phyloP scores from a whole-genome alignment of 2,113 vertebrate genomes.

The Rousettus leschenaultii region DNA sequence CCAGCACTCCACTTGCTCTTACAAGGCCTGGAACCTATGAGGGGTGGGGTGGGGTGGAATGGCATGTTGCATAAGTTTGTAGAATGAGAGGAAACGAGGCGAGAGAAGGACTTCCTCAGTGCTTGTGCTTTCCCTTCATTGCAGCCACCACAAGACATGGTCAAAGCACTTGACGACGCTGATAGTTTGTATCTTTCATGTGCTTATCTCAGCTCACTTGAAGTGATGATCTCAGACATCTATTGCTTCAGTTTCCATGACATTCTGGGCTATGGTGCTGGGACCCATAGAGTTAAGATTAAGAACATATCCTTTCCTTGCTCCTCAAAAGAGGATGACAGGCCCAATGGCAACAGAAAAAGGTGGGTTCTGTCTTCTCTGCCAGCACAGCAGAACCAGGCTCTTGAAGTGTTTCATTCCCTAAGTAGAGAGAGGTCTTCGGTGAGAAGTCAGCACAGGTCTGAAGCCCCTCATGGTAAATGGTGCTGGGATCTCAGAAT shows the following conservation, averaged over 20 bases:
- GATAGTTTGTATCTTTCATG: background rate
- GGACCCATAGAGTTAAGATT: background rate
- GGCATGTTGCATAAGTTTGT: conserved; percentile 50
- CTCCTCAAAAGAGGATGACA: background rate
- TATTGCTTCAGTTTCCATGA: conserved; percentile 54
- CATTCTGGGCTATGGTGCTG: background rate
- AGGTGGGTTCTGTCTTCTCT: background rate
- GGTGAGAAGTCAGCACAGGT: background rate
- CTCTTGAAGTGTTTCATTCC: background rate
- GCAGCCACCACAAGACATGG: background rate
- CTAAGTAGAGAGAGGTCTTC: background rate
- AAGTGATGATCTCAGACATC: background rate
- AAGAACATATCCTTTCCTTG: background rate
- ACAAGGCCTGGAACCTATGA: conserved; percentile 56
- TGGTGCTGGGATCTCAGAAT: background rate
- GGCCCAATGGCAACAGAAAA: background rate
- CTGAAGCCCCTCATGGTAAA: background rate
- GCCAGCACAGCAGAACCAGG: background rate
- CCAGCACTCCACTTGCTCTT: background rate
- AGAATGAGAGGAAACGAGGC: conserved; percentile 50
- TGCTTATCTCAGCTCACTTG: conserved; percentile 29
- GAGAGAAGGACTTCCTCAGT: conserved; percentile 49
- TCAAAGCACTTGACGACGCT: background rate
- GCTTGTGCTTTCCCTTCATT: background rate
- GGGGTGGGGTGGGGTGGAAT: background rate